Evolutionary conservation across 2,888 invertebrate genomes (phyloP), one percentile per base, ranked within the genome.

Genomic region (Drosophila mettleri): DNA sequence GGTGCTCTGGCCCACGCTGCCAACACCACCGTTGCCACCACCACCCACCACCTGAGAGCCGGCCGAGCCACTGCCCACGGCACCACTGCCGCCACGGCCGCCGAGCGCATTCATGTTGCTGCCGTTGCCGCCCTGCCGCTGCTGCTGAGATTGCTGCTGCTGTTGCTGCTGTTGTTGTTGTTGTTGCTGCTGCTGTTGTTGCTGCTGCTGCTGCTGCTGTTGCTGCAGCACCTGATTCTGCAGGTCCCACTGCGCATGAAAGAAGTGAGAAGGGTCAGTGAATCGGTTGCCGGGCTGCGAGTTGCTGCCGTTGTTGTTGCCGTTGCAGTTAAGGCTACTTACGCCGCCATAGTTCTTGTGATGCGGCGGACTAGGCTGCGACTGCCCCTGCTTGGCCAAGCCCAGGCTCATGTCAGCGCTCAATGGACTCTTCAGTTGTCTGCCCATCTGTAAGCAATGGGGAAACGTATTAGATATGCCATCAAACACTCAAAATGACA

Each of bases 321-420:
- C 20, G 33, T 29, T 59, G 53, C 41, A 18, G 39, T 36, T 67
- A 33, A 31, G 41, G 36, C 39, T 66, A 91, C 92, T 91, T 88
- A 92, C 92, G 78, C 89, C 90, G 60, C 90, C 91, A 79, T 92
- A 92, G 70, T 90, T 92, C 76, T 92, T 92, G 82, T 92, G 92
- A 74, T 92, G 92, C 65, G 92, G 92, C 76, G 92, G 92, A 86
- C 92, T 92, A 69, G 92, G 91, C 78, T 92, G 92, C 60, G 92
- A 91, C 80, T 92, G 92, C 74, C 91, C 91, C 82, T 92, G 92
- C 74, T 92, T 92, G 65, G 91, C 91, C 76, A 92, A 73, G 60
- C 91, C 92, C 43, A 92, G 82, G 70, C 90, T 92, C 75, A 92
- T 92, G 73, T 92, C 92, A 48, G 91, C 90, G 55, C 91, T 91